Evolutionary conservation across 2,888 invertebrate genomes (phyloP).

Genomic region (Clivina fossor): DNA sequence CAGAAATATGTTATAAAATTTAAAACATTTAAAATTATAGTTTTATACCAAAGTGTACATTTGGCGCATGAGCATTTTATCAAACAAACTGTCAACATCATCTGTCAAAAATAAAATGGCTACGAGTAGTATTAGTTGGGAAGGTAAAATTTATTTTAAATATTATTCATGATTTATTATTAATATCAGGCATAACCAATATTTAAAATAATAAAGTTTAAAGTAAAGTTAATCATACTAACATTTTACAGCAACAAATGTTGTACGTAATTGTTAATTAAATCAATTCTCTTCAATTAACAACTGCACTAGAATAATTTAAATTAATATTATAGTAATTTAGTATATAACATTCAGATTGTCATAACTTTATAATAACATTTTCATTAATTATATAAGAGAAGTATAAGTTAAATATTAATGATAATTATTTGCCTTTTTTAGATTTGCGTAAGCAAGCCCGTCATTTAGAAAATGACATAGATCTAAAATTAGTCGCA

Average conservation of each 20-base stretch:
- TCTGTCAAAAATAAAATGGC: constrained; percentile 20
- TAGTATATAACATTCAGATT: too few relatives aligned
- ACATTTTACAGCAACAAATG: too few relatives aligned
- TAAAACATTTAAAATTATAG: not conserved
- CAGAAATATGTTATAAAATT: not conserved
- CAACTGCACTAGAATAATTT: not conserved
- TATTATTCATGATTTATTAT: too few relatives aligned
- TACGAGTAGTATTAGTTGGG: constrained; percentile 20
- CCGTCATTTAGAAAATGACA: constrained; percentile 91
- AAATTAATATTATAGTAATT: too few relatives aligned
- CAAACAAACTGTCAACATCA: constrained; percentile 1
- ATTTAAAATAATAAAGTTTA: too few relatives aligned
- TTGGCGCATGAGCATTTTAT: not conserved
- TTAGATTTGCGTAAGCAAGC: constrained; percentile 91
- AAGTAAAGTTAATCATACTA: too few relatives aligned
- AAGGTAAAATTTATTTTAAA: constrained; percentile 20
- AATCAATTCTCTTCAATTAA: not conserved
- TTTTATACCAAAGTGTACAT: not conserved
- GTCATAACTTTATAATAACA: not conserved
- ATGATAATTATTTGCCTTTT: constrained; percentile 42
- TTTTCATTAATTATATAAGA: not conserved
- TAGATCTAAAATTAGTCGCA: constrained; percentile 91
- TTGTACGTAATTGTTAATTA: not conserved
- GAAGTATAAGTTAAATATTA: not conserved
- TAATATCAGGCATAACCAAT: too few relatives aligned